Base-by-base conservation (phyloP, 2,113 vertebrate species). In the Oreamnos americanus region DNA sequence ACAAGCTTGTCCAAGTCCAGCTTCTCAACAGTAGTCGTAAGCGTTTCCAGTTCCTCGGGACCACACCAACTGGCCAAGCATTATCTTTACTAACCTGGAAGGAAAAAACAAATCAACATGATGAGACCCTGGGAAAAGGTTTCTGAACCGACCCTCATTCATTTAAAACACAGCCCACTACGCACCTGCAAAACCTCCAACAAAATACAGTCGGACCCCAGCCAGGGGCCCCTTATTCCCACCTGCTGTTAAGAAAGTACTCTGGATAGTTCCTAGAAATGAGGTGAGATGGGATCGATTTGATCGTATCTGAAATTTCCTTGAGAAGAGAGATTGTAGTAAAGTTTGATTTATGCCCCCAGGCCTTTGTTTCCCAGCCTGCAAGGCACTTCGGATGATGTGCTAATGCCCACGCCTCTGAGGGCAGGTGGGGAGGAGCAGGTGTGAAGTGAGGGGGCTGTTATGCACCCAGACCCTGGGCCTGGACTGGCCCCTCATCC, bases 371-470 rank as follows among this genome's bases (percentile, higher is more conserved):
- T 84, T 36, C 58, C 19, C 62, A 5, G 7, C 79, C 43, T 62
- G 6, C 49, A 79, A 89, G 39, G 30, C 4, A 53, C 49, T 60
- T 64, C 8, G 33, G 55, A 17, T 47, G 23, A 47, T 26, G 26
- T 36, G 26, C 26, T 21, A 58, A 25, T 0, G 1, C 36, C 13
- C 4, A 51, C 10, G 1, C 36, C 26, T 45, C 1, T 1, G 1
- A 14, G 25, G 33, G 74, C 8, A 1, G 2, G 3, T 53, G 3
- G 26, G 26, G 49, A 16, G 55, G 21, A 87, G 47, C 1, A 39
- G 13, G 13, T 2, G 2, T 15, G 17, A 25, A 5, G 5, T 5
- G 26, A 5, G 49, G 67, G 2, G 0, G 79, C 30, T 1, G 58
- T 13, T 3, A 0, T 49, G 39, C n/a, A 7, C 8, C 26, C 8